Conservation (phyloP, 2,113 vertebrate genomes). For the Sclerurus mexicanus region DNA sequence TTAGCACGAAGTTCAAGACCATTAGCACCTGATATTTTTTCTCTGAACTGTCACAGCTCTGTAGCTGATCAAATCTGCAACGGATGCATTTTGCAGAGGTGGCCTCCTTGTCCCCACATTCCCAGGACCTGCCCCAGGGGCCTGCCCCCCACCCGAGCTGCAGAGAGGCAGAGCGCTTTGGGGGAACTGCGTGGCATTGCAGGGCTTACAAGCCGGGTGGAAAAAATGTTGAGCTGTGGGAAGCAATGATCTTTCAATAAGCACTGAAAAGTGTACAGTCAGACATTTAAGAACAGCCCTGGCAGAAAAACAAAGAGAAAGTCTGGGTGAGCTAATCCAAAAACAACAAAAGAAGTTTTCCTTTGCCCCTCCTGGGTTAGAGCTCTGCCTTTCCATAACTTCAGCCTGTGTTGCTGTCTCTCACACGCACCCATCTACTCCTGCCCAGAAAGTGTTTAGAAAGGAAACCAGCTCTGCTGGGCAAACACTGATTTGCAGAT, state of each 20-base stretch:
- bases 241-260: constrained; percentile 55
- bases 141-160: accelerated
- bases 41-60: neutral
- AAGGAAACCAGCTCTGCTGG: neutral
- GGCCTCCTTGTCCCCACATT: neutral
- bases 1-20: neutral
- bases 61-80: neutral
- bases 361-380: constrained; percentile 18
- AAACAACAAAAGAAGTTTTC: constrained; percentile 11
- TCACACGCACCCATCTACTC: neutral
- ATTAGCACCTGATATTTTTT: neutral
- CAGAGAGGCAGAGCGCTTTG: neutral
- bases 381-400: constrained; percentile 1
- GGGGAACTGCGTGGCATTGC: neutral
- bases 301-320: constrained; percentile 44
- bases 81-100: neutral
- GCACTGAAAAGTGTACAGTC: constrained; percentile 15
- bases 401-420: neutral
- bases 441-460: neutral
- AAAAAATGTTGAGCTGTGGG: constrained; percentile 59
- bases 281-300: constrained; percentile 59
- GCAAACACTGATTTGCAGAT: neutral
- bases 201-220: constrained; percentile 3
- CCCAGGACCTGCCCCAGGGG: accelerated
- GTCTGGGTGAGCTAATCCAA: constrained; percentile 33